Conservation (phyloP, 2,113 vertebrate genomes). For the Trachemys scripta region DNA sequence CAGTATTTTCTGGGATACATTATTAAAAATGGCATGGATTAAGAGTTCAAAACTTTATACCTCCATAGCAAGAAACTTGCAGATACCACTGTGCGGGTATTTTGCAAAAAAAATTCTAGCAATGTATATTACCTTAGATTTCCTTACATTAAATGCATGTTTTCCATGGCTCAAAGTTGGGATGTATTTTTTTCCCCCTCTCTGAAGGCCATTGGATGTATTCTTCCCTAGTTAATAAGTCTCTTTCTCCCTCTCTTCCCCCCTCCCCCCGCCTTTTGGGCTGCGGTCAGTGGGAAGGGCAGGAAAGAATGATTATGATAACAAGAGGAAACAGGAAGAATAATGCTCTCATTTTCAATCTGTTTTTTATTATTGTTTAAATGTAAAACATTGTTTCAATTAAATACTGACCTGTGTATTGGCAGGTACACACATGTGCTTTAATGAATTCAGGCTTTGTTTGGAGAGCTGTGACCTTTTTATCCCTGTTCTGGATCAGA, state of each 20-base stretch:
- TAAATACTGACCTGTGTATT: slow-evolving; percentile 73
- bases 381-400: slow-evolving; percentile 78
- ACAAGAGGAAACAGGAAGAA: slow-evolving; percentile 80
- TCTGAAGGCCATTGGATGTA: slow-evolving; percentile 4
- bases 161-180: not conserved
- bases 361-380: slow-evolving; percentile 80
- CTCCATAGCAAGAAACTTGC: not conserved
- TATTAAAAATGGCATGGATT: not conserved
- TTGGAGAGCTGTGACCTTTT: slow-evolving; percentile 73
- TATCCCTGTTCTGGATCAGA: slow-evolving; percentile 66
- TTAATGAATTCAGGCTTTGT: slow-evolving; percentile 76
- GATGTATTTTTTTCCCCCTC: slow-evolving; percentile 39
- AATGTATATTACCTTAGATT: not conserved
- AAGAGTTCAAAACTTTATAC: not conserved
- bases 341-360: slow-evolving; percentile 74
- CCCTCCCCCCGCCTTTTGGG: not conserved
- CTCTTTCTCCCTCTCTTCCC: not conserved
- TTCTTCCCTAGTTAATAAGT: slow-evolving; percentile 23
- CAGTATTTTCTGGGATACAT: not conserved
- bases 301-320: slow-evolving; percentile 76
- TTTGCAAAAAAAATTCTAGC: not conserved
- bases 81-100: not conserved
- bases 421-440: slow-evolving; percentile 38
- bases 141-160: not conserved
- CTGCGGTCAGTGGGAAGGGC: slow-evolving; percentile 65